Evolutionary conservation across 2,113 vertebrate species (phyloP).

Genomic region (Chloroceryle aenea): DNA sequence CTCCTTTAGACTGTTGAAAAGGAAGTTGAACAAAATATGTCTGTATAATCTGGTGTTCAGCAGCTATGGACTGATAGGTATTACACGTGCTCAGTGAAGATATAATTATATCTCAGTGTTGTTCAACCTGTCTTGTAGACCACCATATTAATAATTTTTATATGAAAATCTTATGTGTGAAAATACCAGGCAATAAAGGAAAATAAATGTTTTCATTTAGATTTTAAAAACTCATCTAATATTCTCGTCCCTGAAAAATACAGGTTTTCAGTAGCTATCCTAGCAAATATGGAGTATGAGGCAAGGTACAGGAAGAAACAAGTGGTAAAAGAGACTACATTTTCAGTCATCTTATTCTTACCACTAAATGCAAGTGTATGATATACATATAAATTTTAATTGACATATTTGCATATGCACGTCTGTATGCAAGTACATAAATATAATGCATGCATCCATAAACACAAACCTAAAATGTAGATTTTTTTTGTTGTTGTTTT

Average conservation of each 20-base stretch:
- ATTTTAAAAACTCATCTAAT: not conserved
- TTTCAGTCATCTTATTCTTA: not conserved
- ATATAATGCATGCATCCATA: not conserved
- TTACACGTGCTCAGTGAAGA: not conserved
- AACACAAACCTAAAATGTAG: not conserved
- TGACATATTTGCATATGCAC: not conserved
- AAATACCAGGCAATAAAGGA: not conserved
- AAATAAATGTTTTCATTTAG: not conserved
- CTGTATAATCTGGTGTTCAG: not conserved
- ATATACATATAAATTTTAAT: not conserved
- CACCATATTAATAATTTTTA: not conserved
- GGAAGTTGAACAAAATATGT: not conserved
- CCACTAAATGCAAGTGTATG: not conserved
- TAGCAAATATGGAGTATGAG: not conserved
- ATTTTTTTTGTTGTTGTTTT: not conserved
- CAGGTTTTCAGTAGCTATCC: not conserved
- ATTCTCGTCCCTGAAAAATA: not conserved
- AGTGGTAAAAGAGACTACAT: not conserved
- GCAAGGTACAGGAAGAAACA: not conserved
- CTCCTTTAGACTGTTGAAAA: not conserved
- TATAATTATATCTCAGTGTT: not conserved
- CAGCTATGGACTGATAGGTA: not conserved
- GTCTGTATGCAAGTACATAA: not conserved
- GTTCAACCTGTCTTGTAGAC: not conserved
- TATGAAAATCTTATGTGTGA: not conserved